Conservation (phyloP, 2,113 vertebrate species). For the Cyprinodon tularosa region DNA sequence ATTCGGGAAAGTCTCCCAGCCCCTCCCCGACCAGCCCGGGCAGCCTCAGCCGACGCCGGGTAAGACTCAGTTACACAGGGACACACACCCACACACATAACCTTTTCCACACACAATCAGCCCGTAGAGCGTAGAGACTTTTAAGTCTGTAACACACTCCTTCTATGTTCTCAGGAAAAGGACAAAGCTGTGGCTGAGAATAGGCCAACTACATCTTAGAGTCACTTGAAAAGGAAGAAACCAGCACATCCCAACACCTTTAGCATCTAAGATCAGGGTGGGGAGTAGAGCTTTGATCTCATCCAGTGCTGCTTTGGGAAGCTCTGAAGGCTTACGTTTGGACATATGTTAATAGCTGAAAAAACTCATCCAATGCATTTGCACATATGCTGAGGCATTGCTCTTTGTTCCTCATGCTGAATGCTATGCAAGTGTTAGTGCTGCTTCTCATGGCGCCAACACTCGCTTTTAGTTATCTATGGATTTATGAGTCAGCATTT, state of each 20-base stretch:
- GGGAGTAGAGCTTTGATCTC: slow-evolving; percentile 47
- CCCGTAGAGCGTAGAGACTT: slow-evolving; percentile 24
- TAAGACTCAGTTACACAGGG: slow-evolving; percentile 75
- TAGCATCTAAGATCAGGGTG: slow-evolving; percentile 52
- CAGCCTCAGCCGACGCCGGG: slow-evolving; percentile 90
- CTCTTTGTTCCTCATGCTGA: slow-evolving; percentile 23
- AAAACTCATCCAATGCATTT: slow-evolving; percentile 1
- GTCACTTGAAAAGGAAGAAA: slow-evolving; percentile 58
- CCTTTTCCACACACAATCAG: slow-evolving; percentile 3
- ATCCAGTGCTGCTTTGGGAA: slow-evolving; percentile 41
- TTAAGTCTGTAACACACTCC: slow-evolving; percentile 63
- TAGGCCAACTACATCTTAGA: slow-evolving; percentile 78
- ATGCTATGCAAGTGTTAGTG: slow-evolving; percentile 40
- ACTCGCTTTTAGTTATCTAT: slow-evolving; percentile 24
- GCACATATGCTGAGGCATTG: slow-evolving; percentile 2
- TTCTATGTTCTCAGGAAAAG: slow-evolving; percentile 83
- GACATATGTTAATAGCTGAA: slow-evolving; percentile 38
- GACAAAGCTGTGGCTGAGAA: slow-evolving; percentile 73
- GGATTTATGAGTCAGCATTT: slow-evolving; percentile 23
- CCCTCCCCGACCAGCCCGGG: slow-evolving; percentile 93
- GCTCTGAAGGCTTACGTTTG: slow-evolving; percentile 43
- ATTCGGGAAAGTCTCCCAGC: slow-evolving; percentile 93
- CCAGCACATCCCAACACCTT: slow-evolving; percentile 52
- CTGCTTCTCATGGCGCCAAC: slow-evolving; percentile 14
- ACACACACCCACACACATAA: not conserved